Base-by-base conservation (phyloP, 2,797 vertebrate species). In the Enteromius unitaeniatus region DNA sequence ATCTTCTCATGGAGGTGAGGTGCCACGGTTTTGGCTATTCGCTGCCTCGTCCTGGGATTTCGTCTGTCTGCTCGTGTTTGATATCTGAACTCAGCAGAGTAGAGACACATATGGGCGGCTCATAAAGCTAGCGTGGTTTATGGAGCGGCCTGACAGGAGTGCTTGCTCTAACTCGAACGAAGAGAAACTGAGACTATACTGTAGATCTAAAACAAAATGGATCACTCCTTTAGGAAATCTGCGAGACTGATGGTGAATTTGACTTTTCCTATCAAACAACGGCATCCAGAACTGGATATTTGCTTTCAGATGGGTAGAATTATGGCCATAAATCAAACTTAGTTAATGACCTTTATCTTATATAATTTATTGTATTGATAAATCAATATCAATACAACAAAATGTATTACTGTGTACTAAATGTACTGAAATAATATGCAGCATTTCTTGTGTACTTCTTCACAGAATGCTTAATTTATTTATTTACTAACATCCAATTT, bases 1-100 rank as follows among this genome's bases (percentile, higher is more conserved):
- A 95, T 94, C 94, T 93, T 94, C 94, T 94, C 93, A 92, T 89
- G 92, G 92, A 93, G 93, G 93, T 92, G 93, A 94, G 91, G 89
- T 93, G 91, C 91, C 91, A 90, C 89, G 89, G 91, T 90, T 89
- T 87, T 91, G 91, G 90, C 92, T 92, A 93, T 95, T 93, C 92
- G 92, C 93, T 95, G 93, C 93, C 91, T 93, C 90, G 89, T 94
- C 91, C 88, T 90, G 94, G 93, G 93, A 95, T 92, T 93, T 90
- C 90, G 86, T 86, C 92, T 89, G 93, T 94, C 94, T 93, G 92
- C 92, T 92, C 88, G 89, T 85, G 92, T 93, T 93, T 91, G 93
- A 94, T 92, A 94, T 92, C 90, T 90, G 90, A 93, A 90, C 89
- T 87, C 90, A 91, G 86, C 74, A 79, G 87, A 87, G 85, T 86